Conservation (phyloP, 2,888 invertebrate genomes). For the Melinaea marsaeus region DNA sequence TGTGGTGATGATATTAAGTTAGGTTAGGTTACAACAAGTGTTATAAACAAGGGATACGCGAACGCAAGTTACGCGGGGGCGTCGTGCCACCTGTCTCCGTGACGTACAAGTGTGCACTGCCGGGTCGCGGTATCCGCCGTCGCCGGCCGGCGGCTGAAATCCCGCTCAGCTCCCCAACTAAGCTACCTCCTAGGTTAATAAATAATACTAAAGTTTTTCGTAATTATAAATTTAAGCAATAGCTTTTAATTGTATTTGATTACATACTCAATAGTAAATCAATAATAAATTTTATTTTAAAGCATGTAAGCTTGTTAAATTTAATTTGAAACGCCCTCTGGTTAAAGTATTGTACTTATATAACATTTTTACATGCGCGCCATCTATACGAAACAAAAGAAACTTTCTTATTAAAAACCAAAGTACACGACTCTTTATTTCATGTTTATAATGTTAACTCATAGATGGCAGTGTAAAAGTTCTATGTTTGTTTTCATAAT, state of each 20-base stretch:
- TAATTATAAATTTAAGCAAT: conserved; percentile 9
- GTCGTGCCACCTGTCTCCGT: conserved; percentile 67
- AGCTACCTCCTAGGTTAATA: conserved; percentile 29
- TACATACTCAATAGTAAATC: neutral
- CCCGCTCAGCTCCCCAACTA: conserved; percentile 46
- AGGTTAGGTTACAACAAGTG: conserved; percentile 57
- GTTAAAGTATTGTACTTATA: neutral
- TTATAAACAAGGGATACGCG: conserved; percentile 67
- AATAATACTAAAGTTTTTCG: conserved; percentile 13
- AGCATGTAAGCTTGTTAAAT: neutral
- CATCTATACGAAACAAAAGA: neutral
- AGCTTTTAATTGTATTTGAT: conserved; percentile 12
- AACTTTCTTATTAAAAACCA: neutral
- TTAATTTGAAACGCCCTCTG: neutral
- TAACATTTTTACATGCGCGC: neutral
- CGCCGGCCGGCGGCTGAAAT: conserved; percentile 46
- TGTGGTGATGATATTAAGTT: conserved; percentile 20
- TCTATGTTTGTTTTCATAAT: neutral
- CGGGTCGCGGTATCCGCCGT: conserved; percentile 37
- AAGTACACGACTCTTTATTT: neutral
- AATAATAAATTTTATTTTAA: neutral
- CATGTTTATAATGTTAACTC: neutral
- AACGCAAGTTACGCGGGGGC: conserved; percentile 52
- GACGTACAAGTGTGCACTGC: conserved; percentile 71
- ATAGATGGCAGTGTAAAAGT: neutral